Conservation (phyloP, 2,113 vertebrate genomes). For the Pyrgilauda ruficollis region DNA sequence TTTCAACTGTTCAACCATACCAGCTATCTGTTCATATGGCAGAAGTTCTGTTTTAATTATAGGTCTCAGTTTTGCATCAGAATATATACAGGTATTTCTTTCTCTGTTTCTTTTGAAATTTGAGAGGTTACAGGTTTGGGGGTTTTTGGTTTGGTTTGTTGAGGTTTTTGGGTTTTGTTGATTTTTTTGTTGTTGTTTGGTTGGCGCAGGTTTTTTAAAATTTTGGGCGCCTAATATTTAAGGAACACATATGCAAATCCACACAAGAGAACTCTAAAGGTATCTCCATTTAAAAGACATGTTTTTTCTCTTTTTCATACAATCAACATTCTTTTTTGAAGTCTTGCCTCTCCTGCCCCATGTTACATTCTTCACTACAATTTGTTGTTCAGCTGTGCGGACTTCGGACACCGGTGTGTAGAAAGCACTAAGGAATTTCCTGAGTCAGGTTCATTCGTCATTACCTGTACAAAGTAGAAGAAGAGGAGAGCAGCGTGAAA, state of each 20-base stretch:
- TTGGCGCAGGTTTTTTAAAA: not conserved
- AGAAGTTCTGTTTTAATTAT: not conserved
- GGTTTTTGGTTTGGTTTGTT: not conserved
- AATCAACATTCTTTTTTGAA: conserved; percentile 1
- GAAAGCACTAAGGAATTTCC: conserved; percentile 35
- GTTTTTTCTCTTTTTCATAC: conserved; percentile 21
- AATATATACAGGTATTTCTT: not conserved
- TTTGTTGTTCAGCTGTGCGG: conserved; percentile 15
- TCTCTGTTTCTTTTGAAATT: not conserved
- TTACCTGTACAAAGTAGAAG: conserved; percentile 71
- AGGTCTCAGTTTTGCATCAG: not conserved
- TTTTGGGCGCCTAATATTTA: not conserved
- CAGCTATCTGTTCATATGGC: not conserved
- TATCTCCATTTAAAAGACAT: conserved; percentile 26
- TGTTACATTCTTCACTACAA: conserved; percentile 1
- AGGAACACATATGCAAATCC: conserved; percentile 5
- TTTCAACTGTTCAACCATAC: not conserved
- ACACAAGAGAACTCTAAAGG: not conserved
- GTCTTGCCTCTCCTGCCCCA: not conserved
- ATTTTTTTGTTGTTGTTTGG: not conserved
- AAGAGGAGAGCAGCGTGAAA: not conserved
- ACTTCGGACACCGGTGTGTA: not conserved
- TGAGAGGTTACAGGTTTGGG: not conserved
- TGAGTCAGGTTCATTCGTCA: conserved; percentile 74
- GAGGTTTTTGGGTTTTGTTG: not conserved